Base-by-base conservation (phyloP, 2,797 vertebrate species). In the Pampus argenteus region DNA sequence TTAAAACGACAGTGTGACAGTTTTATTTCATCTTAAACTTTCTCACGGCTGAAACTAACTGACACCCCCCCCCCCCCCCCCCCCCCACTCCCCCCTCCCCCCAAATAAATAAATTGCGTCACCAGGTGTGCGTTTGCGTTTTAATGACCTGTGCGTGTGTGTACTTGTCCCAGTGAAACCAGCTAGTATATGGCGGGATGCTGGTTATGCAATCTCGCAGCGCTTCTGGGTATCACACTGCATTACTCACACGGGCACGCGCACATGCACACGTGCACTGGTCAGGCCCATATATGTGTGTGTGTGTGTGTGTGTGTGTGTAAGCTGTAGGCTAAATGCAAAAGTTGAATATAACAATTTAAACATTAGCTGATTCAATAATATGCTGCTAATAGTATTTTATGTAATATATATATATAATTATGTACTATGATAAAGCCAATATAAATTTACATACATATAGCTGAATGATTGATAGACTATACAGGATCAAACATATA, bases 141-240 rank as follows among this genome's bases (percentile, higher is more conserved):
- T 31, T 4, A 3, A 9, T 26, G 60, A 38, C 31, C 9, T 3
- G 38, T 3, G 20, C 20, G n/a, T 49, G 22, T 48, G 26, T 22
- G 48, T 47, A 3, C 3, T 36, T 36, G 48, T 74, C 42, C 28
- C 65, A 70, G 25, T 34, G 14, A 14, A 54, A 63, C 13, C 76
- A 56, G 64, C 50, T 48, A 31, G 29, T 31, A 31, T 7, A n/a
- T 14, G 58, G 52, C 29, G 28, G 60, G 31, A 45, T 60, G 54
- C 7, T 31, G 47, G 50, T 86, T 81, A 78, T 52, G 72, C 82
- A 85, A 82, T 29, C 55, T 48, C 40, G 3, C 14, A 8, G 62
- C 62, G 54, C 83, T 77, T 76, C 68, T 60, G 71, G 74, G 67
- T 71, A 40, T 76, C 66, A 58, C 74, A 55, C 87, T 66, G 82